Evolutionary conservation across 2,888 invertebrate species (phyloP), one percentile per base, ranked within the genome.

Genomic region (Heliconius ismenius): DNA sequence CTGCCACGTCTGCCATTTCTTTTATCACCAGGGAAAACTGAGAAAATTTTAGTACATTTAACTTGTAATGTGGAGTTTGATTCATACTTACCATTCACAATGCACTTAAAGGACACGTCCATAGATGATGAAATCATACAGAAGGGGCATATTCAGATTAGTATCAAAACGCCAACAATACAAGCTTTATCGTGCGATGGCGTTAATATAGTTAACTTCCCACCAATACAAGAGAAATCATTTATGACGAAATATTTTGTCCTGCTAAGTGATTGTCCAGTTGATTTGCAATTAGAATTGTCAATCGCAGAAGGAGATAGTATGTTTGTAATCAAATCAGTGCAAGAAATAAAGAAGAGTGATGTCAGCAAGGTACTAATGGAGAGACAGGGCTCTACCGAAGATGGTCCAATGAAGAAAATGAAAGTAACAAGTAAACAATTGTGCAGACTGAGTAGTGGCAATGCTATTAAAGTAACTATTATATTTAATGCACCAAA

Each of bases 131-230:
- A 92, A 13, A 80, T 87, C 0, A 87, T 89, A 62, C 90, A 91
- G 43, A 86, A 82, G 63, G 91, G 89, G 0, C 81, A 79, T 11
- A 64, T 93, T 0, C 81, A 88, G 72, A 82, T 92, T 0, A 85
- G 88, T 49, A 87, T 93, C 1, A 89, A 88, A 85, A 86, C 91
- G 87, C 94, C 94, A 0, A 83, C 84, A 2, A 86, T 94, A 67
- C 92, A 92, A 81, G 90, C 91, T 0, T 87, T 93, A 84, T 92
- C 93, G 0, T 85, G 87, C 11, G 92, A 91, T 67, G 93, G 92
- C 0, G 81, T 92, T 1, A 93, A 93, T 75, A 90, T 88, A 79
- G 80, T 93, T 0, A 83, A 81, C 0, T 93, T 92, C 76, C 88
- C 90, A 10, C 84, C 89, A 0, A 85, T 88, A 65, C 87, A 86